A percentile compares a stretch with the other conserved stretches of the same genome.
Evolutionary conservation across 1,140 invertebrate genomes (phyloP).

Genomic region (Lepidurus arcticus): DNA sequence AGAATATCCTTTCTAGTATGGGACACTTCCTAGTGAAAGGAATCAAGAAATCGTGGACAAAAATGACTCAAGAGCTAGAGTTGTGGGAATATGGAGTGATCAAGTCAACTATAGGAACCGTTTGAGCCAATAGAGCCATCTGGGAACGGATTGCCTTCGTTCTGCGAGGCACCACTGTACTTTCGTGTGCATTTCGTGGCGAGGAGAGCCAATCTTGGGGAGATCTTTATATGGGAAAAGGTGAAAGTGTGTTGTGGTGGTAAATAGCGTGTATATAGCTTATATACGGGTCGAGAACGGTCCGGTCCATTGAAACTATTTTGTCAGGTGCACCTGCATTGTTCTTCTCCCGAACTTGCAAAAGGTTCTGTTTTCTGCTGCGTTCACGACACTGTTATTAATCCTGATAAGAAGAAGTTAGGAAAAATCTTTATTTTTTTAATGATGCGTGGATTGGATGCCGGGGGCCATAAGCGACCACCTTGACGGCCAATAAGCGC

Average conservation of each 20-base stretch:
- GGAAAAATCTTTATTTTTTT: neutral
- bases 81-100: too few relatives aligned
- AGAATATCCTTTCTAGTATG: too few relatives aligned
- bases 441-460: neutral
- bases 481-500: neutral
- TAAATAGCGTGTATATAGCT: neutral
- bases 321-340: neutral
- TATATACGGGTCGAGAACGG: neutral
- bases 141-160: too few relatives aligned
- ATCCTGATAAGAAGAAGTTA: neutral
- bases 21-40: too few relatives aligned
- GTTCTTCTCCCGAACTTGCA: neutral
- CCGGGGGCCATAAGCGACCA: neutral
- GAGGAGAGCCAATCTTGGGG: neutral
- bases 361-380: neutral
- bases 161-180: too few relatives aligned
- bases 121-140: too few relatives aligned
- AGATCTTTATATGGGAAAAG: slow-evolving; percentile 1
- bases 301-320: neutral
- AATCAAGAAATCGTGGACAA: too few relatives aligned
- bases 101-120: too few relatives aligned
- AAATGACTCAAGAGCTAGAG: too few relatives aligned
- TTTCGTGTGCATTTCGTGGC: too few relatives aligned
- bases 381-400: slow-evolving; percentile 6
- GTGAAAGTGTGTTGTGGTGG: neutral